Evolutionary conservation across 1,140 invertebrate species (phyloP).

Genomic region (Zaprionus gabonicus): DNA sequence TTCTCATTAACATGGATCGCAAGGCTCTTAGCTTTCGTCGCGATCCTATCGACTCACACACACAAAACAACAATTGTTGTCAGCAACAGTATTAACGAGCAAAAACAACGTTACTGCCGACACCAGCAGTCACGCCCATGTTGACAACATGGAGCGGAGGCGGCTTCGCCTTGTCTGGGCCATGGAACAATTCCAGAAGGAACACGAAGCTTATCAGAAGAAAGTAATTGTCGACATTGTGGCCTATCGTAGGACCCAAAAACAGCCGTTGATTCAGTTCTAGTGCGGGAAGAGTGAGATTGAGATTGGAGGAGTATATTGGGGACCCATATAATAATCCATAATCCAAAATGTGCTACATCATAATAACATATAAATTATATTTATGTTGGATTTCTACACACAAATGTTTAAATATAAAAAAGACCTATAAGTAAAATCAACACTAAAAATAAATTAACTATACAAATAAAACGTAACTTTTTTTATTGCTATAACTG

Average conservation of each 20-base stretch:
- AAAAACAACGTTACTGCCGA: constrained; percentile 7
- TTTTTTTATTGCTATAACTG: constrained; percentile 38
- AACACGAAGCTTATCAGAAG: constrained; percentile 64
- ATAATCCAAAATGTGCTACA: constrained; percentile 54
- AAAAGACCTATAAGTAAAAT: constrained; percentile 7
- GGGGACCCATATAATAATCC: constrained; percentile 26
- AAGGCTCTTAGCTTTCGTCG: constrained; percentile 94
- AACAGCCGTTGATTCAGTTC: constrained; percentile 68
- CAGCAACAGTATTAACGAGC: constrained; percentile 51
- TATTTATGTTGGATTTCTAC: constrained; percentile 32
- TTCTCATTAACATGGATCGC: constrained; percentile 93
- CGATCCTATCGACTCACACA: constrained; percentile 87
- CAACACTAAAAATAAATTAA: not conserved
- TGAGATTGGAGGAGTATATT: not conserved
- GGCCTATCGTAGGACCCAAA: constrained; percentile 51
- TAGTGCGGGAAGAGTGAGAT: constrained; percentile 34
- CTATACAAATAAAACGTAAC: not conserved
- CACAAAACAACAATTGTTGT: constrained; percentile 27
- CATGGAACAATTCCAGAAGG: constrained; percentile 49
- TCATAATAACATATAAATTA: constrained; percentile 34
- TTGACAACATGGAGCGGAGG: constrained; percentile 29
- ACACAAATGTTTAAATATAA: constrained; percentile 3
- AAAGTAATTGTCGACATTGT: constrained; percentile 65
- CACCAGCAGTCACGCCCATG: not conserved
- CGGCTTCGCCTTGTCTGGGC: constrained; percentile 14